Evolutionary conservation across 2,888 invertebrate species (phyloP), one percentile per base, ranked within the genome.

Genomic region (Xestia xanthographa): DNA sequence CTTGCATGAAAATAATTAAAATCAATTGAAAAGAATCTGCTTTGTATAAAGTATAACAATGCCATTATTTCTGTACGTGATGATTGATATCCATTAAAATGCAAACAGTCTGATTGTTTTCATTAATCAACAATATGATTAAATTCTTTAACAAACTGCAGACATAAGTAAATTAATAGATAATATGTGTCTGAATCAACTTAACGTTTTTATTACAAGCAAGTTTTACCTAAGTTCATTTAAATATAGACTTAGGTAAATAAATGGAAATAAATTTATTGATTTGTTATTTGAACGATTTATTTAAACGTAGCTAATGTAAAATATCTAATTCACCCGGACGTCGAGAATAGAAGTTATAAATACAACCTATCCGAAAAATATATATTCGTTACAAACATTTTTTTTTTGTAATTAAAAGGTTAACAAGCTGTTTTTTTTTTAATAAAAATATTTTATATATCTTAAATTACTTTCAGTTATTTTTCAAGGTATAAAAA

Each of bases 81-180:
- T 66, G 38, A 77, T 74, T 60, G 29, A 60, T n/a, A 60, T 66
- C 38, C 43, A 80, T 69, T 45, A 41, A 34, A 80, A 60, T 77
- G 53, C 48, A 83, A 84, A 83, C 84, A 84, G 22, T 34, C 2
- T 9, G 43, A 66, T 72, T 84, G 80, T 83, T 84, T 70, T 80
- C 72, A 80, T 77, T 80, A 77, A 80, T 83, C 73, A 63, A 66
- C 73, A 63, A 53, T 75, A 53, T 17, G 48, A 75, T 79, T 50
- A 50, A 58, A 66, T 68, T 71, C 53, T 58, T 34, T 71, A 38
- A 12, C 38, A 66, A 41, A 69, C 43, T 50, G 56, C 41, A 65
- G 17, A 66, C 17, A 11, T 70, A 41, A 67, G 29, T 6, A 29
- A 22, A 56, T 43, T 69, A 9, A 58, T 56, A 1, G 22, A 9